Evolutionary conservation across 2,113 vertebrate species (phyloP).

Genomic region (Anseranas semipalmata): DNA sequence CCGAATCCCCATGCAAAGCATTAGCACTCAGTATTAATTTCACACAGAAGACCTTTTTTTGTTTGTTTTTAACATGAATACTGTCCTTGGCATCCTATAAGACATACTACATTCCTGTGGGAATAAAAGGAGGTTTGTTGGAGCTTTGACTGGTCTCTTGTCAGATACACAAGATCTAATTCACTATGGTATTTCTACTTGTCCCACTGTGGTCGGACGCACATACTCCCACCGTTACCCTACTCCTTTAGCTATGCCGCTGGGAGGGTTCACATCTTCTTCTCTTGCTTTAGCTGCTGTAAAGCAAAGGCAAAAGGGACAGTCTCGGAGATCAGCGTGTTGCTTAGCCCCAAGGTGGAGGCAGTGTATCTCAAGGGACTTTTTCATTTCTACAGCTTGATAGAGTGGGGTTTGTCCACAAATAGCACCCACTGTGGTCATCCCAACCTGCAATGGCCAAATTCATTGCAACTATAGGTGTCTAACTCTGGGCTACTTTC

Average conservation of each 20-base stretch:
- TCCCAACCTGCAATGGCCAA: background rate
- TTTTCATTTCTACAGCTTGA: background rate
- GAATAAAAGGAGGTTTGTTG: constrained; percentile 52
- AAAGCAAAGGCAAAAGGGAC: background rate
- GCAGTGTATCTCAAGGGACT: background rate
- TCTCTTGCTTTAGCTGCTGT: background rate
- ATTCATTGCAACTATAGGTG: background rate
- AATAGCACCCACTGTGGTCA: background rate
- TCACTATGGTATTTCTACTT: constrained; percentile 9
- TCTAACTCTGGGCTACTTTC: background rate
- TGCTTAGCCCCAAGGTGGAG: background rate
- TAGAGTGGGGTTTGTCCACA: background rate
- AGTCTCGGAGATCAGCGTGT: background rate
- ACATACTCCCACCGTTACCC: background rate
- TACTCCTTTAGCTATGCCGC: background rate
- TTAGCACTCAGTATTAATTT: background rate
- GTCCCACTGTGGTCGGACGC: background rate
- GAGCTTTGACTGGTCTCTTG: constrained; percentile 36
- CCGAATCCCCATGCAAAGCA: background rate
- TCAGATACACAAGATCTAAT: constrained; percentile 39
- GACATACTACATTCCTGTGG: background rate
- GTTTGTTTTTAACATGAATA: constrained; percentile 41
- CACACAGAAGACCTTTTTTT: constrained; percentile 40
- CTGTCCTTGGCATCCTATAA: constrained; percentile 30
- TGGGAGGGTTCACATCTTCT: background rate